Percentiles rank a stretch among this genome's conserved stretches.
Conservation (phyloP, 2,113 vertebrate genomes). For the Dicentrarchus labrax region DNA sequence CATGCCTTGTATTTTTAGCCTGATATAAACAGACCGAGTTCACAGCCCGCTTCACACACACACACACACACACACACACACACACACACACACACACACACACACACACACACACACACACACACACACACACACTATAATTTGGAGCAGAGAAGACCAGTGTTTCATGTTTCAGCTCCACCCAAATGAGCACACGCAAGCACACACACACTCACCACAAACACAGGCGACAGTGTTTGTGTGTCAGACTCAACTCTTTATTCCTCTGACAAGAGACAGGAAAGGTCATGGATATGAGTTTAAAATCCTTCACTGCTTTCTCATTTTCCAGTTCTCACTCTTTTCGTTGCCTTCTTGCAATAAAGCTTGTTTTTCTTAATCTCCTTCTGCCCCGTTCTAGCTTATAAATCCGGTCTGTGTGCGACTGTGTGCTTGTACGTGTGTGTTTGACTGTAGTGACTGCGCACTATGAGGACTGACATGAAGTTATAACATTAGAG, state of each 20-base stretch:
- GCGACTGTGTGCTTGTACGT: slow-evolving; percentile 17
- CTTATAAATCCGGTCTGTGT: slow-evolving; percentile 29
- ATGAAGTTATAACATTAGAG: slow-evolving; percentile 64
- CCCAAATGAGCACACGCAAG: slow-evolving; percentile 57
- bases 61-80: slow-evolving; percentile 23
- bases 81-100: slow-evolving; percentile 34
- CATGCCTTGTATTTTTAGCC: slow-evolving; percentile 69
- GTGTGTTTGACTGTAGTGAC: slow-evolving; percentile 33
- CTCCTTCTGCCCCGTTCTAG: background rate
- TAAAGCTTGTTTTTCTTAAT: slow-evolving; percentile 31
- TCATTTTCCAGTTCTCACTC: slow-evolving; percentile 23
- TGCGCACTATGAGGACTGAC: slow-evolving; percentile 58
- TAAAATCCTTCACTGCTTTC: slow-evolving; percentile 49
- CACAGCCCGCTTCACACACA: slow-evolving; percentile 43
- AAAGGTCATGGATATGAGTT: slow-evolving; percentile 53
- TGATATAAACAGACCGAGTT: slow-evolving; percentile 49
- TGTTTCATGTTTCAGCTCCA: slow-evolving; percentile 71
- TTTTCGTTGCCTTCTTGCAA: slow-evolving; percentile 45
- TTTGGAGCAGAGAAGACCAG: slow-evolving; percentile 60
- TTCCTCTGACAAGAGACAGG: slow-evolving; percentile 14
- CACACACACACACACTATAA: slow-evolving; percentile 63
- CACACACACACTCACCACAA: slow-evolving; percentile 28
- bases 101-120: slow-evolving; percentile 24
- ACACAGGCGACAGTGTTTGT: slow-evolving; percentile 33
- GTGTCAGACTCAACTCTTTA: slow-evolving; percentile 37